A percentile compares a stretch with the other conserved stretches of the same genome.
Conservation (phyloP, 2,797 vertebrate species). For the Sebastes itinus region DNA sequence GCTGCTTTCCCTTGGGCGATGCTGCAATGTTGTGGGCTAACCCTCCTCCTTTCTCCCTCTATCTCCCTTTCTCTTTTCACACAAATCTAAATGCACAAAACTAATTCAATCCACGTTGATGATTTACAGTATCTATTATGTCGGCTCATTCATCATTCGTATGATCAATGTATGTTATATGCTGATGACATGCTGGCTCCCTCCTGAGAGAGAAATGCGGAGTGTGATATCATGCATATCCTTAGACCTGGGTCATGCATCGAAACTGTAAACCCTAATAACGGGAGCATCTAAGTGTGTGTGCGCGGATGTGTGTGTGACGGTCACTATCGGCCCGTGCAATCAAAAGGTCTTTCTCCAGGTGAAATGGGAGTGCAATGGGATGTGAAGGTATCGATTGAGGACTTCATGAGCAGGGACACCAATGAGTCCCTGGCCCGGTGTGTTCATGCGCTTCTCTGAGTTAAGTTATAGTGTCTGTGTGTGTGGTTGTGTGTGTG, state of each 20-base stretch:
- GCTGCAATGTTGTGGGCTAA: conserved; percentile 42
- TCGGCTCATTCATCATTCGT: conserved; percentile 46
- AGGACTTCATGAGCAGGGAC: conserved; percentile 34
- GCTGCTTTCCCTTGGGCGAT: conserved; percentile 38
- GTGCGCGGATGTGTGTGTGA: conserved; percentile 6
- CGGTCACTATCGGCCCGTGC: conserved; percentile 4
- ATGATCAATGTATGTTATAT: background rate
- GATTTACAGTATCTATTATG: conserved; percentile 40
- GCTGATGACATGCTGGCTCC: conserved; percentile 25
- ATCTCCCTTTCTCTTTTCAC: background rate
- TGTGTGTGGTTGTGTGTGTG: conserved; percentile 7
- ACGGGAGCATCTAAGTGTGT: background rate
- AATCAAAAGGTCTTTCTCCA: conserved; percentile 48
- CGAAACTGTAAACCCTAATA: conserved; percentile 21
- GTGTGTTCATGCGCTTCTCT: conserved; percentile 22
- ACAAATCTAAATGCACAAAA: conserved; percentile 19
- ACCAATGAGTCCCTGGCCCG: conserved; percentile 22
- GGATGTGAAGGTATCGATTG: conserved; percentile 58
- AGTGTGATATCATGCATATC: background rate
- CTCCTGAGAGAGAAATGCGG: conserved; percentile 16
- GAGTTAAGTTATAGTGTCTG: conserved; percentile 5
- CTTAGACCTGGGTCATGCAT: conserved; percentile 3
- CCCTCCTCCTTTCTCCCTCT: background rate
- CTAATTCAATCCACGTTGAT: conserved; percentile 41
- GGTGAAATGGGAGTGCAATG: conserved; percentile 50